A percentile compares a stretch with the other conserved stretches of the same genome.
Evolutionary conservation across 1,140 invertebrate species (phyloP).

Genomic region (Hermetia illucens): DNA sequence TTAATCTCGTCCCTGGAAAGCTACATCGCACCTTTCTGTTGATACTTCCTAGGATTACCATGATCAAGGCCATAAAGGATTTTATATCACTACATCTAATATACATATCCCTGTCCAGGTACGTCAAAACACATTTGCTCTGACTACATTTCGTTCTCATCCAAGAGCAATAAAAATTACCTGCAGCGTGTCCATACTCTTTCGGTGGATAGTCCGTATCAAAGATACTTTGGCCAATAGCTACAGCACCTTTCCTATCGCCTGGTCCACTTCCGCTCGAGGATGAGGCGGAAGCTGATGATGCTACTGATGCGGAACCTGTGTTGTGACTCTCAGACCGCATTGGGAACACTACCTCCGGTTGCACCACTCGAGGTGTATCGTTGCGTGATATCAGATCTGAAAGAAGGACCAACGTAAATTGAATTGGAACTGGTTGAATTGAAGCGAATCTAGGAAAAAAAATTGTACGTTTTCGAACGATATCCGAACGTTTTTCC

Average conservation of each 20-base stretch:
- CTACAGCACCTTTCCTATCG: slow-evolving; percentile 22
- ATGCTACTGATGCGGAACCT: slow-evolving; percentile 13
- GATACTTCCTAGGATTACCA: too few species aligned
- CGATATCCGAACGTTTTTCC: too few species aligned
- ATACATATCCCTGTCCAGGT: too few species aligned
- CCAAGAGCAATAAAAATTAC: not conserved
- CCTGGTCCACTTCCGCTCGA: slow-evolving; percentile 8
- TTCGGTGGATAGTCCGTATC: slow-evolving; percentile 30
- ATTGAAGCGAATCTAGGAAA: not conserved
- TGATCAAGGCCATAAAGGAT: too few species aligned
- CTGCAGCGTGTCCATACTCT: slow-evolving; percentile 15
- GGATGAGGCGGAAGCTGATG: slow-evolving; percentile 10
- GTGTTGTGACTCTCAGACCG: slow-evolving; percentile 19
- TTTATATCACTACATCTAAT: too few species aligned
- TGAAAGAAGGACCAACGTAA: not conserved
- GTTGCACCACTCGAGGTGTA: slow-evolving; percentile 23
- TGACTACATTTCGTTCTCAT: not conserved
- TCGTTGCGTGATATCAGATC: slow-evolving; percentile 19
- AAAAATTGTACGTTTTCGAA: too few species aligned
- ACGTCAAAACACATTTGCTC: too few species aligned
- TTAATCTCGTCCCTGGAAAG: too few species aligned
- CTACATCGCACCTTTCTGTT: too few species aligned
- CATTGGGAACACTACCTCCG: slow-evolving; percentile 22
- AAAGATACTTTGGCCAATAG: slow-evolving; percentile 30
- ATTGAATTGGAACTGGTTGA: not conserved